phyloP scores from a whole-genome alignment of 2,888 invertebrate genomes.

The Cacoxenus indagator region DNA sequence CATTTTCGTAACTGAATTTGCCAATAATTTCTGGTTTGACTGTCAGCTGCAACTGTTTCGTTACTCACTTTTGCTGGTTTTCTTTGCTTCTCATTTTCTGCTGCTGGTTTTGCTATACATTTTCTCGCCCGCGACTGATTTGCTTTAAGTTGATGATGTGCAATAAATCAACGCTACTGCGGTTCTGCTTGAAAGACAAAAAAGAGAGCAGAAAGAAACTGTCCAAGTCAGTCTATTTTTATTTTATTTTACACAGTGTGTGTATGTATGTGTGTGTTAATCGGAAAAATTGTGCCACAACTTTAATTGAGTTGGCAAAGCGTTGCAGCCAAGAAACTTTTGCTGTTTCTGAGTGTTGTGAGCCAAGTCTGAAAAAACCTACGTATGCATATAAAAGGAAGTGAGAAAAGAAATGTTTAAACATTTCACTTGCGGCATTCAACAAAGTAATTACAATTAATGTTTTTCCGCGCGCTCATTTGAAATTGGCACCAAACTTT shows the following conservation, averaged over 20 bases:
- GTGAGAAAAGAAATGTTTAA: not conserved
- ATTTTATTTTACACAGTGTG: not conserved
- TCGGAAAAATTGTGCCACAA: conserved; percentile 16
- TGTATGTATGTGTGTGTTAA: not conserved
- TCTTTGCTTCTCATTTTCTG: not conserved
- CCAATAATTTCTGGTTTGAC: not conserved
- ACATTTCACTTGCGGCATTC: conserved; percentile 11
- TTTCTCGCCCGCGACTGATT: not conserved
- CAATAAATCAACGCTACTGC: conserved; percentile 16
- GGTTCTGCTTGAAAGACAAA: not conserved
- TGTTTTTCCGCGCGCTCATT: not conserved
- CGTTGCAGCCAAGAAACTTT: conserved; percentile 13
- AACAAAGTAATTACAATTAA: conserved; percentile 8
- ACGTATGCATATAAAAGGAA: not conserved
- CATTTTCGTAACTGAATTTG: not conserved
- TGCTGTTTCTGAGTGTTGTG: not conserved
- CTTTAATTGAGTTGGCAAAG: conserved; percentile 22
- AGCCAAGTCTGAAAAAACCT: not conserved
- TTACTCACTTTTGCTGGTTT: not conserved
- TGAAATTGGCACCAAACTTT: not conserved
- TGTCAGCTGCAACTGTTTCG: not conserved
- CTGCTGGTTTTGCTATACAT: not conserved
- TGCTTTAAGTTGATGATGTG: conserved; percentile 16
- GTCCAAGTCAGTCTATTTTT: not conserved
- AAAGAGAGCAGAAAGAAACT: not conserved